Percentiles rank a stretch among this genome's conserved stretches.
These are phyloP conservation scores for Opisthocomus hoazin DNA, from an alignment of 2,113 vertebrate species.

Conservation along the genomic window DNA sequence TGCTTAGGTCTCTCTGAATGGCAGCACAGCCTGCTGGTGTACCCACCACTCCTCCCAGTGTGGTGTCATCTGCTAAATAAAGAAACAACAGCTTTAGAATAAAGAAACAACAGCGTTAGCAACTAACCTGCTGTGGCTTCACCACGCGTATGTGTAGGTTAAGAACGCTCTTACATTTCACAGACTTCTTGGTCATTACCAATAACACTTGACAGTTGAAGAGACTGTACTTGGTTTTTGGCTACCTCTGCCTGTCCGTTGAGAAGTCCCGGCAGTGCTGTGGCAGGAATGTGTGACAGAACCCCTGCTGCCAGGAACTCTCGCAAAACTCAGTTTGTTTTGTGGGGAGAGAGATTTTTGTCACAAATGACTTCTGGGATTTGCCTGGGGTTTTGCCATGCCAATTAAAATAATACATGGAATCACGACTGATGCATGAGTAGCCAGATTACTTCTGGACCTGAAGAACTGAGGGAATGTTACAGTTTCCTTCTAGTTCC, in stretches of 20 bases:
- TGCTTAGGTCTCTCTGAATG: too few relatives aligned
- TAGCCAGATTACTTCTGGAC: background rate
- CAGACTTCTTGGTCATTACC: background rate
- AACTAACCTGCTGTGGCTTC: background rate
- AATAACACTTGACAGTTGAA: background rate
- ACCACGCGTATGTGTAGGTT: background rate
- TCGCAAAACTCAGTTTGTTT: too few relatives aligned
- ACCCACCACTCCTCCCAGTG: too few relatives aligned
- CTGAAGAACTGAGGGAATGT: background rate
- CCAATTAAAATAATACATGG: background rate
- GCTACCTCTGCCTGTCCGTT: background rate
- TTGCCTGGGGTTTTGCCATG: background rate
- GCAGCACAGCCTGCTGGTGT: too few relatives aligned
- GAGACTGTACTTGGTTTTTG: background rate
- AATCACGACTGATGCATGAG: background rate
- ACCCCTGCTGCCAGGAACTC: too few relatives aligned
- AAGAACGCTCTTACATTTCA: background rate
- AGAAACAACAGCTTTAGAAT: too few relatives aligned
- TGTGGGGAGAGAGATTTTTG: background rate
- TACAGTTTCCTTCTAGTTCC: background rate
- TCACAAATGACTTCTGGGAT: background rate
- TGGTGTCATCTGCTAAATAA: too few relatives aligned
- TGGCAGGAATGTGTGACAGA: background rate
- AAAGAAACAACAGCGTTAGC: background rate
- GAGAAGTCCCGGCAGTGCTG: background rate